These are phyloP conservation scores for Enoplolaimus lenunculus DNA, from an alignment of 2,888 invertebrate genomes.

Conservation along the genomic window DNA sequence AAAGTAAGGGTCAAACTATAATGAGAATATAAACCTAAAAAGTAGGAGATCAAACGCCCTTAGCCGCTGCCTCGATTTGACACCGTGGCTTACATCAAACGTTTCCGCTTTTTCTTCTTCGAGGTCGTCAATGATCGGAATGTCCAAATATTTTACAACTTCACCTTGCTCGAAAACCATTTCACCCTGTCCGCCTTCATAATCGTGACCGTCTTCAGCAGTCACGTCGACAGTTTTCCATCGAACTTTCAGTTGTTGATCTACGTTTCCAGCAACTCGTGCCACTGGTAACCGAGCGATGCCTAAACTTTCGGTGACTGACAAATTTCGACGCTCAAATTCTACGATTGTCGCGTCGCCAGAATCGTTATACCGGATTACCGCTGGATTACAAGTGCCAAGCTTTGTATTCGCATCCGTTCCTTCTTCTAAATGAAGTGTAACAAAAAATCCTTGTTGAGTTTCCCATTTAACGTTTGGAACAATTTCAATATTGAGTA, in stretches of 20 bases:
- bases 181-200: slow-evolving; percentile 46
- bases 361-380: slow-evolving; percentile 25
- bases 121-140: slow-evolving; percentile 50
- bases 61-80: too few relatives aligned
- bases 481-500: slow-evolving; percentile 47
- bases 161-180: slow-evolving; percentile 44
- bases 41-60: too few relatives aligned
- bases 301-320: slow-evolving; percentile 2
- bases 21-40: too few relatives aligned
- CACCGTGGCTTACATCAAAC: too few relatives aligned
- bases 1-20: too few relatives aligned
- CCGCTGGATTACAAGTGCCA: slow-evolving; percentile 41
- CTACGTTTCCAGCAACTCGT: slow-evolving; percentile 47
- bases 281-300: slow-evolving; percentile 45
- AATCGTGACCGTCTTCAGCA: slow-evolving; percentile 49
- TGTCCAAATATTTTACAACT: slow-evolving; percentile 47
- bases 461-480: slow-evolving; percentile 52
- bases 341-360: slow-evolving; percentile 8
- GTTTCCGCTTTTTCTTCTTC: slow-evolving; percentile 51
- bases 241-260: slow-evolving; percentile 41
- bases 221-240: slow-evolving; percentile 50
- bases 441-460: slow-evolving; percentile 52
- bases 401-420: slow-evolving; percentile 41
- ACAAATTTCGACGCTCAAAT: neutral
- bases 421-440: slow-evolving; percentile 43